Evolutionary conservation across 2,888 invertebrate genomes (phyloP), one percentile per base, ranked within the genome.

Genomic region (Acleris sparsana): DNA sequence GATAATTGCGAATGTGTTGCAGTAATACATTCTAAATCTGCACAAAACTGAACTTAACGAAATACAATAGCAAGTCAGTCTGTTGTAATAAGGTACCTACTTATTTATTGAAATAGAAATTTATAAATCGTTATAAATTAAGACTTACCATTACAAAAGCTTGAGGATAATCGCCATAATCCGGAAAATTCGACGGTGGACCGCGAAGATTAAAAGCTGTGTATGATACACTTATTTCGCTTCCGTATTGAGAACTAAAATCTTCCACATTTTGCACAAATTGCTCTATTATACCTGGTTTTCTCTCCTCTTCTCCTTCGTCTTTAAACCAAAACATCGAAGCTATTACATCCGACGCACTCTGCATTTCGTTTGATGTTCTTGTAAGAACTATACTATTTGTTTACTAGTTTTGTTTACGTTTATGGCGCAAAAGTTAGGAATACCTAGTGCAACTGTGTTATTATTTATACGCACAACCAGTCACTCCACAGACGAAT

Each of bases 241-340:
- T 96, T 69, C 97, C 98, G 90, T 98, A 98, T 88, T 97, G 97
- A 0, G 97, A 97, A 83, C 97, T 97, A 82, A 96, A 98, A 83
- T 97, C 96, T 53, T 95, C 90, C 51, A 98, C 96, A 80, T 94
- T 94, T 75, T 95, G 93, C 2, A 96, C 97, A 87, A 95, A 97
- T 80, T 97, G 97, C 79, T 96, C 95, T 46, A 96, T 85, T 76
- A 94, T 89, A 72, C 87, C 82, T 11, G 84, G 80, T 69, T 88
- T 84, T 51, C 80, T 79, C 59, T 87, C 82, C 18, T 86, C 83
- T 5, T 74, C 83, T 46, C 76, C 77, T 46, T 84, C 84, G 17
- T 87, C 83, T 80, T 86, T 88, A 69, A 85, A 88, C 86, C 88
- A 88, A 70, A 88, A 83, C 66, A 92, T 75, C 2, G 91, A 89